phyloP scores from a whole-genome alignment of 2,888 invertebrate species.

The Mylabris sibirica region DNA sequence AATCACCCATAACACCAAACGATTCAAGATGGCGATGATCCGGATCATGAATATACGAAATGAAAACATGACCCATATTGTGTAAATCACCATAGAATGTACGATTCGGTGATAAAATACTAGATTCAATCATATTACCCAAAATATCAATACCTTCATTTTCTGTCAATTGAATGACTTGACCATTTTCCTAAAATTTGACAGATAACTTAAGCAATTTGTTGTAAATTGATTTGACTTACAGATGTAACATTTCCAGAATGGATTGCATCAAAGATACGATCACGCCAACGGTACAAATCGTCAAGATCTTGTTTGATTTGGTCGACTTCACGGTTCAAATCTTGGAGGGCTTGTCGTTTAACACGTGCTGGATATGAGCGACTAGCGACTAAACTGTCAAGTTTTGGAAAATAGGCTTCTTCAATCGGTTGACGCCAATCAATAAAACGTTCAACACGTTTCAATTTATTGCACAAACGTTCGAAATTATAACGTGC shows the following conservation, averaged over 20 bases:
- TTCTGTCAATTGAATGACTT: slow-evolving; percentile 68
- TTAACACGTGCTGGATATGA: slow-evolving; percentile 76
- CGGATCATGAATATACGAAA: slow-evolving; percentile 82
- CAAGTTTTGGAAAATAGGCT: slow-evolving; percentile 84
- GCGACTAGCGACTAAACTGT: slow-evolving; percentile 76
- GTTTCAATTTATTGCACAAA: slow-evolving; percentile 72
- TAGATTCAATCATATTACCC: slow-evolving; percentile 81
- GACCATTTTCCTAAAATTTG: slow-evolving; percentile 67
- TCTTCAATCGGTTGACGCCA: slow-evolving; percentile 74
- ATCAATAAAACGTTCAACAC: slow-evolving; percentile 70
- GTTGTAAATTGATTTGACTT: no score
- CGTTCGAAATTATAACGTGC: slow-evolving; percentile 79
- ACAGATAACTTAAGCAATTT: no score
- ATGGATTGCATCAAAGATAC: slow-evolving; percentile 75
- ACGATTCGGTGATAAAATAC: slow-evolving; percentile 73
- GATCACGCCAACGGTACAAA: slow-evolving; percentile 77
- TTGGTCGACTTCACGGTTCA: slow-evolving; percentile 73
- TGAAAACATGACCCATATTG: slow-evolving; percentile 82
- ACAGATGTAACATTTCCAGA: slow-evolving; percentile 67
- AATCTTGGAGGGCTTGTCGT: slow-evolving; percentile 65
- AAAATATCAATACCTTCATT: slow-evolving; percentile 77
- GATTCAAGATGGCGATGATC: slow-evolving; percentile 79
- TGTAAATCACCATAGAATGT: slow-evolving; percentile 81
- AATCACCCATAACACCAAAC: slow-evolving; percentile 84
- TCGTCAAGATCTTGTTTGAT: slow-evolving; percentile 72